Evolutionary conservation across 37 sponge, comb jelly and placozoan genomes (phyloP), one percentile per base, ranked within the genome.

Genomic region (Axinella damicornis): DNA sequence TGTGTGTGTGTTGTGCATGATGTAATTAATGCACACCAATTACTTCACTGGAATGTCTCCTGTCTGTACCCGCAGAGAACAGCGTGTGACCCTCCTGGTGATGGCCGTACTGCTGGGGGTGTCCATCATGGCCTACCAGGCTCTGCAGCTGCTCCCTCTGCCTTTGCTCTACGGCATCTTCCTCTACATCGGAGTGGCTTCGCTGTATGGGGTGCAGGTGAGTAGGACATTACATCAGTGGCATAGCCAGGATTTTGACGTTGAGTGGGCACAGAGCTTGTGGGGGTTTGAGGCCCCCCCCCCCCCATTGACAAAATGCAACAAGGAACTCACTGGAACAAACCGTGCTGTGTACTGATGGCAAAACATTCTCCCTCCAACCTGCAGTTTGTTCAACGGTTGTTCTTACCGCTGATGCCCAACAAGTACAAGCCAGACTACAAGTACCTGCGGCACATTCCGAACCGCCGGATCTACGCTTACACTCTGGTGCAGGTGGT

Each of bases 111-210:
- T 97, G 28, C 46, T 89, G 31, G 85, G 85, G 15, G 13, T 94
- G 14, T 94, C 96, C 14, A 57, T 95, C 39, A 61, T 92, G 61
- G 61, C 77, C 18, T 83, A 85, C 71, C 72, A 56, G 0, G 71
- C 74, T n/a, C 80, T 89, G 21, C 24, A 85, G 68, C 57, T 79
- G 56, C 73, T 96, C 67, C 96, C 96, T 24, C 83, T 96, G 53
- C 89, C 96, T 60, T 83, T 96, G 0, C 91, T 96, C 38, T 96
- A 93, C 72, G 96, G 96, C 20, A 71, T 96, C 53, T 73, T 96
- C 69, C 87, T 96, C 33, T 93, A 80, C 65, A 76, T 96, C 53
- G 96, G 96, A n/a, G 89, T 96, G 71, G 20, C 89, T 27, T 93
- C 96, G 0, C 77, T 96, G 31, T 61, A 80, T 46, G 86, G 89